Base-by-base conservation (phyloP, 92 coral and sea anemone genomes). In the Nematostella vectensis region DNA sequence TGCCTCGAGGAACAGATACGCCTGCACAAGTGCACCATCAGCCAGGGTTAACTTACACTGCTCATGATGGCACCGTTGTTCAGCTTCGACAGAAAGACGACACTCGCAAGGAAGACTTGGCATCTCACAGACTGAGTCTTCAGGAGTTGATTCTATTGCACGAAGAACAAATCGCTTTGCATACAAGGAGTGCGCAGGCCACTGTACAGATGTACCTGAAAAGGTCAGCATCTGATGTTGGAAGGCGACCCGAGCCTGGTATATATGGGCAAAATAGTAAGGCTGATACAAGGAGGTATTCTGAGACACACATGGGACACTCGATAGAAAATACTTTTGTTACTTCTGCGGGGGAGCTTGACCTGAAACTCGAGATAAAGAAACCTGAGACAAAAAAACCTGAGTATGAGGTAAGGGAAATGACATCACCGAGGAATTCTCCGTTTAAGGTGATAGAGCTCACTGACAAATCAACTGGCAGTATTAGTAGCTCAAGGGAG, bases 61-160 rank as follows among this genome's bases (percentile, higher is more conserved):
- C 6, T 28, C 52, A 22, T n/a, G 47, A 59, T 25, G 82, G 58
- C 2, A 31, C 57, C 3, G 27, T 29, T 11, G 37, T 55, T 17
- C 30, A 51, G 18, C 11, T 27, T 50, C 37, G 59, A 16, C 47
- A 59, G 48, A 48, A 58, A 47, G 75, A 50, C 3, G 47, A 59
- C 3, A 42, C 43, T n/a, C 62, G 51, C 8, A 54, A 54, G 39
- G 76, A 67, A 27, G 69, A 57, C 24, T 71, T 76, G 12, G 88
- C 75, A 1, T 66, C 91, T 15, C 84, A 84, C 65, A 72, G 89
- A 29, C 57, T 89, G 51, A 83, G 95, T 47, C 73, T 89, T 39
- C 97, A 87, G 33, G 91, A 91, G 63, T 83, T 91, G 28, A 91
- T 91, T 16, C 74, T 77, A 48, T 61, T 91, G 21, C 98, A 91